A percentile compares a stretch with the other conserved stretches of the same genome.
These are phyloP conservation scores for Psittacula cyanocephala DNA, from an alignment of 2,113 vertebrate species.

Conservation along the genomic window DNA sequence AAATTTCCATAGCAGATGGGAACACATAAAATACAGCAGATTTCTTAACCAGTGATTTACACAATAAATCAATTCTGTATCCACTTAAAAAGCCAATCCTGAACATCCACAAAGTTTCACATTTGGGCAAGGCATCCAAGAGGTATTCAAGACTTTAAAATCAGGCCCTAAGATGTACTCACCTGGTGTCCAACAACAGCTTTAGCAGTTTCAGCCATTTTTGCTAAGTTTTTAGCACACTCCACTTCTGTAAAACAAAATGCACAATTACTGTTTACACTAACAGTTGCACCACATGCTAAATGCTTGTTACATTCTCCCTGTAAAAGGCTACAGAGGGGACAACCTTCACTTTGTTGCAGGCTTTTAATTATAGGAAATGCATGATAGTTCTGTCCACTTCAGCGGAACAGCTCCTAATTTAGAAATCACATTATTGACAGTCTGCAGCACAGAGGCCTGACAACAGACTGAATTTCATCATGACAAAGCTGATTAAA, in stretches of 20 bases:
- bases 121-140: not conserved
- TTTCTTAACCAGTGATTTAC: not conserved
- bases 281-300: not conserved
- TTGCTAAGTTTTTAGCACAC: slow-evolving; percentile 89
- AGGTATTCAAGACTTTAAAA: not conserved
- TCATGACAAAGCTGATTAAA: slow-evolving; percentile 69
- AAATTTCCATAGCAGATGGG: not conserved
- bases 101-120: not conserved
- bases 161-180: not conserved
- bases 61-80: not conserved
- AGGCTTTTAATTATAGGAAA: slow-evolving; percentile 57
- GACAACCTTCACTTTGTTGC: slow-evolving; percentile 9
- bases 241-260: slow-evolving; percentile 84
- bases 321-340: not conserved
- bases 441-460: slow-evolving; percentile 66
- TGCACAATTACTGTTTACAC: not conserved
- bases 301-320: not conserved
- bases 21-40: not conserved
- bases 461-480: slow-evolving; percentile 68
- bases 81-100: not conserved
- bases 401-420: slow-evolving; percentile 58
- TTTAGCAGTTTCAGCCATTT: slow-evolving; percentile 94
- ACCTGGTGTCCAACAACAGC: slow-evolving; percentile 88
- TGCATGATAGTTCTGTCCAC: slow-evolving; percentile 4
- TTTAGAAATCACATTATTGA: slow-evolving; percentile 72